Evolutionary conservation across 2,113 vertebrate species (phyloP).

Genomic region (Lamprologus tigripictilis): DNA sequence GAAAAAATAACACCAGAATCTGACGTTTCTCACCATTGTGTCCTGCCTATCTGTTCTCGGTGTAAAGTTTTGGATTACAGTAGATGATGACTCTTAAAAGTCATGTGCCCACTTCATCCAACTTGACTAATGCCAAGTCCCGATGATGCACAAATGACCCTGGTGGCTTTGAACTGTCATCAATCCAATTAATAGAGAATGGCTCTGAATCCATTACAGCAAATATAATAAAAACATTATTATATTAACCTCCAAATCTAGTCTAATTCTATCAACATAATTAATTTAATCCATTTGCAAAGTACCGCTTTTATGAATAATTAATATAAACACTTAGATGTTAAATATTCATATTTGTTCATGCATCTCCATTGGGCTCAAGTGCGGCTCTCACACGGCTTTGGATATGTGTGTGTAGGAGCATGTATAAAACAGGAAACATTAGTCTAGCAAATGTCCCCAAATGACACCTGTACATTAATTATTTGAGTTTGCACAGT

Average conservation of each 20-base stretch:
- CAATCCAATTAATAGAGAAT: slow-evolving; percentile 67
- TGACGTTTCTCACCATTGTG: not conserved
- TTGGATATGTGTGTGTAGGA: not conserved
- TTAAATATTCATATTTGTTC: slow-evolving; percentile 69
- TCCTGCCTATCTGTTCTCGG: not conserved
- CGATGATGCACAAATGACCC: slow-evolving; percentile 46
- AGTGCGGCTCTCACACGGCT: not conserved
- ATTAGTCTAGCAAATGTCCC: not conserved
- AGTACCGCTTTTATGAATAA: slow-evolving; percentile 63
- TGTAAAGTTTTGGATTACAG: not conserved
- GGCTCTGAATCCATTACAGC: slow-evolving; percentile 63
- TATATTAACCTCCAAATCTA: slow-evolving; percentile 63
- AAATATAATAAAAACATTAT: slow-evolving; percentile 69
- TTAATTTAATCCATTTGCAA: slow-evolving; percentile 65
- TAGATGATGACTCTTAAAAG: not conserved
- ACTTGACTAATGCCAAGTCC: slow-evolving; percentile 15
- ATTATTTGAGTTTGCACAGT: not conserved
- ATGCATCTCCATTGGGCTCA: slow-evolving; percentile 4
- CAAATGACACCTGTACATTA: not conserved
- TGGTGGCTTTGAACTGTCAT: slow-evolving; percentile 49
- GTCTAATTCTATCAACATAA: slow-evolving; percentile 70
- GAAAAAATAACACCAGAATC: not conserved
- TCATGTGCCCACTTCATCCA: not conserved
- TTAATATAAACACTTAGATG: slow-evolving; percentile 62
- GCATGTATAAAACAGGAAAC: not conserved